phyloP scores from a whole-genome alignment of 2,888 invertebrate species.

The Tipula helvola region DNA sequence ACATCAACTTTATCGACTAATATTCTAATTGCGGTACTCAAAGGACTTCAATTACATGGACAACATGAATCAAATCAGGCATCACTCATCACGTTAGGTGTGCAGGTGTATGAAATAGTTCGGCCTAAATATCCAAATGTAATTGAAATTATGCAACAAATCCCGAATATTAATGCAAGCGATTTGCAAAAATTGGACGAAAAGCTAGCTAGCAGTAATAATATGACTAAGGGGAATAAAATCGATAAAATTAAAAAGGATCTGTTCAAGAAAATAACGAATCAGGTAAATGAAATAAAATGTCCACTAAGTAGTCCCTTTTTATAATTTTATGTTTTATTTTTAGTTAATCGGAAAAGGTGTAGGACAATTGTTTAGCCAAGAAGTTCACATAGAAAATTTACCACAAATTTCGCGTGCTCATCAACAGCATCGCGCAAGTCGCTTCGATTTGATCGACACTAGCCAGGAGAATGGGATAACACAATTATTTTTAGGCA shows the following conservation, averaged over 20 bases:
- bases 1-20: conserved; percentile 55
- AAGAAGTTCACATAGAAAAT: conserved; percentile 75
- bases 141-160: conserved; percentile 54
- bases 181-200: conserved; percentile 79
- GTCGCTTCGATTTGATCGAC: conserved; percentile 20
- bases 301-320: background rate
- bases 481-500: conserved; percentile 24
- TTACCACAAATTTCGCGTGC: conserved; percentile 44
- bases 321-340: no score
- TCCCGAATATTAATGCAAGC: conserved; percentile 68
- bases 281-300: conserved; percentile 43
- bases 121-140: conserved; percentile 62
- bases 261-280: conserved; percentile 77
- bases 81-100: conserved; percentile 62
- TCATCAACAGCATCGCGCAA: background rate
- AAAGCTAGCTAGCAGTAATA: conserved; percentile 47
- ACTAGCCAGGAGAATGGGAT: conserved; percentile 27
- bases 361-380: conserved; percentile 76
- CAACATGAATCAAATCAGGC: conserved; percentile 77
- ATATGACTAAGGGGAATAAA: conserved; percentile 58
- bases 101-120: conserved; percentile 74
- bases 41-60: conserved; percentile 73
- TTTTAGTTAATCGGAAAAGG: conserved; percentile 68
- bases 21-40: conserved; percentile 63
- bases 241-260: conserved; percentile 85